Percentiles rank a stretch among this genome's conserved stretches.
phyloP scores from a whole-genome alignment of 2,888 invertebrate species.

The Drosophila subsilvestris region DNA sequence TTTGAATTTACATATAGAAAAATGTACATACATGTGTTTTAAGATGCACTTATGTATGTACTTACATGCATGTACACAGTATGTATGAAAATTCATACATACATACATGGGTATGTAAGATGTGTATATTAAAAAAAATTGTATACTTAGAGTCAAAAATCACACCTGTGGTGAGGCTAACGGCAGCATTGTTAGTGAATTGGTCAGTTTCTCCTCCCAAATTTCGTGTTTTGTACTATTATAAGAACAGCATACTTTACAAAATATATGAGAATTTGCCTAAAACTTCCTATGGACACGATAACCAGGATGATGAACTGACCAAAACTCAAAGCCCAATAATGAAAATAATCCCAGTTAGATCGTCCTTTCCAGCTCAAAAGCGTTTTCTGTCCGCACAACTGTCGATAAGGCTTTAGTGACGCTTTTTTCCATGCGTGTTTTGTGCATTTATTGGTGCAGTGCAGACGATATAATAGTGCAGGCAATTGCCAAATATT shows the following conservation, averaged over 20 bases:
- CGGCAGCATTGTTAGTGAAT: constrained; percentile 27
- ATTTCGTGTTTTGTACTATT: constrained; percentile 2
- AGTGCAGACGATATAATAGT: not conserved
- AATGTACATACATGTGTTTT: too few species aligned
- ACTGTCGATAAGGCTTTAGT: not conserved
- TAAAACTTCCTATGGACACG: constrained; percentile 17
- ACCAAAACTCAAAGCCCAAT: constrained; percentile 70
- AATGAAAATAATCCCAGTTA: constrained; percentile 71
- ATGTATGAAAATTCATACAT: not conserved
- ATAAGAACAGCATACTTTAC: not conserved
- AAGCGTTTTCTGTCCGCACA: constrained; percentile 15
- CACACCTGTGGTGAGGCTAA: constrained; percentile 53
- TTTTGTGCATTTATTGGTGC: not conserved
- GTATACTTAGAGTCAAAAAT: not conserved
- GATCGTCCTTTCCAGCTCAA: constrained; percentile 38
- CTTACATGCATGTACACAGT: too few species aligned
- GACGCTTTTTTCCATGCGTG: not conserved
- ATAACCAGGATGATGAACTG: constrained; percentile 54
- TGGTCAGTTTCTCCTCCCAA: constrained; percentile 31
- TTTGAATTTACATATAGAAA: not conserved
- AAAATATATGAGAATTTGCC: not conserved
- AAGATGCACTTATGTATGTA: too few species aligned
- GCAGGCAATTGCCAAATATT: not conserved
- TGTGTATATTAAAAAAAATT: not conserved
- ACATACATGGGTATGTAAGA: not conserved